Base-by-base conservation (phyloP, 2,113 vertebrate genomes). In the Poecilia latipinna region DNA sequence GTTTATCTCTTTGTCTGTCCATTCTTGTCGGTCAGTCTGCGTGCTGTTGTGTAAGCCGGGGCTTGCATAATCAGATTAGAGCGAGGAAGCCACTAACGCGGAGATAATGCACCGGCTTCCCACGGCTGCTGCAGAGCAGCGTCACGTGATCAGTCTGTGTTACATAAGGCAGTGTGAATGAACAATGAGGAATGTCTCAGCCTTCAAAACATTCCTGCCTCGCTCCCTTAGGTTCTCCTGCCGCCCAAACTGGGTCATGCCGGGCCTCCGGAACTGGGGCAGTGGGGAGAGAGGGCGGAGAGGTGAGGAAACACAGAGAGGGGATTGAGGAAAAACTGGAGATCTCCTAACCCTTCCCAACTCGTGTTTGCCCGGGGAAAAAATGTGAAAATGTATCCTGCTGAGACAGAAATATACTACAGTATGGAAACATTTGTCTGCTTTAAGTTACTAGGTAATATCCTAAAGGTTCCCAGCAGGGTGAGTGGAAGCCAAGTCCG, bases 131-230 rank as follows among this genome's bases (percentile, higher is more conserved):
- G 85, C 90, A 89, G 82, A 84, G 85, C 89, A 69, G 13, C 70
- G 26, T 94, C 93, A 94, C 88, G 87, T 93, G 93, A 94, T 81
- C 80, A 0, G 74, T 62, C 85, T 51, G 79, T 48, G 82, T 93
- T 94, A 91, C 91, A 92, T 93, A 94, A 94, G 86, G 72, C 85
- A 84, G 86, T 88, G 92, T 93, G 91, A 92, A 92, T 92, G 93
- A 93, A 93, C 91, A 94, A 93, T 91, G 91, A 92, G 90, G 90
- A 92, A 92, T 91, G 90, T 91, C 91, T 93, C 86, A 86, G 91
- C 87, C 91, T 90, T 87, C 89, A 88, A 89, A 91, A 92, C 93
- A 93, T 92, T 91, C 91, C 91, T 82, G 83, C 75, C 82, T 80
- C 70, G 48, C 85, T 91, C 87, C 79, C 82, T 87, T 48, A 33